Base-by-base conservation (phyloP, 35 echinoderm and acorn worm genomes). In the Nesometra sesokonis region DNA sequence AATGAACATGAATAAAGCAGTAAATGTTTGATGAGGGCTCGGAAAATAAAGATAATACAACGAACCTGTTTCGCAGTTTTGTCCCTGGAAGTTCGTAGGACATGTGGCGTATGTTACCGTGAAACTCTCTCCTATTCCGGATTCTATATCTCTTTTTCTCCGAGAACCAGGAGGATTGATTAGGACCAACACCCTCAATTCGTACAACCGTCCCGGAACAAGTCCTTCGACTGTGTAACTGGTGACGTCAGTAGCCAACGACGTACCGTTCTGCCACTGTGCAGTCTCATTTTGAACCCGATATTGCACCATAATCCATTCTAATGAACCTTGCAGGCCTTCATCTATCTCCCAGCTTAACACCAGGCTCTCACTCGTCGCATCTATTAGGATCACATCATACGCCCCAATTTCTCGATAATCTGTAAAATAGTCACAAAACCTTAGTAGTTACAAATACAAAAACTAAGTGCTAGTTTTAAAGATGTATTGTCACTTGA, bases 231-330 rank as follows among this genome's bases (percentile, higher is more conserved):
- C 67, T 27, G 46, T 84, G 27, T 39, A 76, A 11, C 33, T 30
- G 1, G 35, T 87, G 4, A 77, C 77, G 29, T 11, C 47, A 15
- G 86, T 35, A 32, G 30, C 36, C 5, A 92, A 80, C 35, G 37
- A 32, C 7, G 90, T 92, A 19, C 80, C 80, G 40, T 92, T 92
- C 33, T 57, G 79, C 90, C 90, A 92, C 5, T 84, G 34, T 0
- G 86, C 13, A 29, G 77, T 40, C 52, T 67, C 52, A 67, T 19
- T 67, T 67, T 1, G 67, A 84, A 30, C 88, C 82, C 76, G 35
- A 82, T 84, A 92, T n/a, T 92, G 90, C 15, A 92, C 86, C 86
- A 92, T 88, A 34, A 82, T 82, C 90, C 90, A 92, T 5, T 13
- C 52, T 2, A 67, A 27, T 67, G 52, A 19, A 2, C 23, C 52